A percentile compares a stretch with the other conserved stretches of the same genome.
Evolutionary conservation across 2,888 invertebrate species (phyloP).

Genomic region (Alsophila aescularia): DNA sequence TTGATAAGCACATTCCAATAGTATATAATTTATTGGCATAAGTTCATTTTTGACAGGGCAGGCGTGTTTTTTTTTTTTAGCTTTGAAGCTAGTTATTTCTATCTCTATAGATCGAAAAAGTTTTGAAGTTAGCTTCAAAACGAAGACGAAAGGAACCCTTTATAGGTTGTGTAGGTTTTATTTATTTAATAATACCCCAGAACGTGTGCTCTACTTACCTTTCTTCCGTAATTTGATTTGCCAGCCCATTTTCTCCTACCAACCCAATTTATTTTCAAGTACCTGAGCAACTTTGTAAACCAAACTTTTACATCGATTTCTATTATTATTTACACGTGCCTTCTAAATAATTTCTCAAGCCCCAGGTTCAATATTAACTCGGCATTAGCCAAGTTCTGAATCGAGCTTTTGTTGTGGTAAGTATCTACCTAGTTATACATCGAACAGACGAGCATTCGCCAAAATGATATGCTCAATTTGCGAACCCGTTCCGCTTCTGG

Average conservation of each 20-base stretch:
- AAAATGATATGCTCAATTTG: not conserved
- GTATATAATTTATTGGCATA: no score
- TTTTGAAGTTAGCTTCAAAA: no score
- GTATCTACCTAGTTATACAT: not conserved
- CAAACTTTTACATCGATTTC: not conserved
- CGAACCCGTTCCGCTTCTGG: not conserved
- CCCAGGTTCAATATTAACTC: not conserved
- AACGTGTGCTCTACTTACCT: no score
- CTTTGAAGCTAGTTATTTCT: no score
- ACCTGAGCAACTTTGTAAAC: not conserved
- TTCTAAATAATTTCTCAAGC: not conserved
- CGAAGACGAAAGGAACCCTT: no score
- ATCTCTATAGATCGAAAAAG: no score
- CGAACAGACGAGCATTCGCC: not conserved
- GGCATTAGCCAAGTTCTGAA: constrained; percentile 4
- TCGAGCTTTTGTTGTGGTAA: constrained; percentile 17
- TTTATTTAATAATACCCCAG: no score
- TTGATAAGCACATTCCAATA: no score
- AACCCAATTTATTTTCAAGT: not conserved
- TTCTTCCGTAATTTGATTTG: not conserved
- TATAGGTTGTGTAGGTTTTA: no score
- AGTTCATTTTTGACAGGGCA: no score
- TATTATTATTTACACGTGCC: not conserved
- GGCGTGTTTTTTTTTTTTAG: no score
- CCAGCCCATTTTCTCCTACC: not conserved